Evolutionary conservation across 2,113 vertebrate species (phyloP), one percentile per base, ranked within the genome.

Genomic region (Myiopsitta monachus): DNA sequence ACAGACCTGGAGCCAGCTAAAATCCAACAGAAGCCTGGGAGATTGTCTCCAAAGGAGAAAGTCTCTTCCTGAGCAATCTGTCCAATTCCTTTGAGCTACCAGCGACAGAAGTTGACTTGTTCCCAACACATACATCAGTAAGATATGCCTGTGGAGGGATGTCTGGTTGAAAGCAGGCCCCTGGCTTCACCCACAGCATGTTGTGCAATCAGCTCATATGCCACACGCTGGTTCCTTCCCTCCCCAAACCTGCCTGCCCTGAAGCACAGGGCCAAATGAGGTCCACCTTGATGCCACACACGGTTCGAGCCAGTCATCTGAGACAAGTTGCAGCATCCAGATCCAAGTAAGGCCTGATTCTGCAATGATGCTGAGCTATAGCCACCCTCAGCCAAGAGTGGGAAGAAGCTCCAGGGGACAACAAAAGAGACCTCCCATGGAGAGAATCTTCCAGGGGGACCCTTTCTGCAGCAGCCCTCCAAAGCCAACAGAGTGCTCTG

Each of bases 311-410:
- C 67, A 62, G 18, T 12, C 4, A 1, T 16, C 36, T 63, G 31
- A 51, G 36, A 44, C 14, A 59, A 19, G 13, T 0, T 59, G 27
- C 36, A 55, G 31, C 61, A 59, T 3, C 31, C 55, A 87, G 38
- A n/a, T 31, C 30, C 46, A 77, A 51, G 15, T 11, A 73, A 66
- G 16, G 31, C 9, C 68, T 31, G 12, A 92, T 31, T 44, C 88
- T 82, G 52, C 15, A 82, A 1, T 5, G 24, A 70, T 22, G 26
- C 16, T 77, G n/a, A 90, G 51, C 31, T 55, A 72, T 1, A 64
- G 62, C 47, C 27, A 30, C 27, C 72, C 49, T 62, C 22, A 66
- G 7, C 27, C 1, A 0, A 36, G 33, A 66, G 14, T 0, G 0
- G 24, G 27, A 76, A 61, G 63, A 64, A 80, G 62, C 39, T 79